Percentiles rank a stretch among this genome's conserved stretches.
These are phyloP conservation scores for Meloe dianella DNA, from an alignment of 2,888 invertebrate genomes.

Conservation along the genomic window DNA sequence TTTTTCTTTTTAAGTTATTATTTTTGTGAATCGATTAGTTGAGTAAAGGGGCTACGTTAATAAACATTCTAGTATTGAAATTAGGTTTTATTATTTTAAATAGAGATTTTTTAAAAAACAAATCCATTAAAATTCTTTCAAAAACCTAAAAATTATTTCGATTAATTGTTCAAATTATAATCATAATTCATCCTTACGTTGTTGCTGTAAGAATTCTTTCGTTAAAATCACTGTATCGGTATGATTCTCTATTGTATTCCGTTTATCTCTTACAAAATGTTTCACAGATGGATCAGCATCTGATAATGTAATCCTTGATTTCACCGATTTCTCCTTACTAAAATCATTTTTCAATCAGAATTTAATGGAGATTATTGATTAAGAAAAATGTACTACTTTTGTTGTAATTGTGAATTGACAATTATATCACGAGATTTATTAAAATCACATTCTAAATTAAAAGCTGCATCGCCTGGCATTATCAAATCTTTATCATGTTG, in stretches of 20 bases:
- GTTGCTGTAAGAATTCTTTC: slow-evolving; percentile 34
- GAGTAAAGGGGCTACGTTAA: background rate
- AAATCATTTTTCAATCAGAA: slow-evolving; percentile 21
- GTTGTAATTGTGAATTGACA: slow-evolving; percentile 61
- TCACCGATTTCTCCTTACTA: slow-evolving; percentile 41
- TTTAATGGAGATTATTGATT: background rate
- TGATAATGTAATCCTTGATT: slow-evolving; percentile 63
- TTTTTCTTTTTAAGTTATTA: background rate
- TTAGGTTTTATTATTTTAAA: slow-evolving; percentile 6
- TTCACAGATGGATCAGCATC: slow-evolving; percentile 63
- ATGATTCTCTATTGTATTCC: slow-evolving; percentile 39
- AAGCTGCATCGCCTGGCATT: slow-evolving; percentile 71
- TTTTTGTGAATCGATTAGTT: background rate
- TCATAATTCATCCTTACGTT: slow-evolving; percentile 43
- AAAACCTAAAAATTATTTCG: slow-evolving; percentile 19
- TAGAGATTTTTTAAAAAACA: too few relatives aligned
- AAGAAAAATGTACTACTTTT: slow-evolving; percentile 44
- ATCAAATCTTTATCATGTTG: slow-evolving; percentile 72
- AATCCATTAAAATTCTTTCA: slow-evolving; percentile 4
- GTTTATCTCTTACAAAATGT: slow-evolving; percentile 35
- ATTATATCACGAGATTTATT: slow-evolving; percentile 63
- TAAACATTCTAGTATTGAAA: background rate
- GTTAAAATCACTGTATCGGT: slow-evolving; percentile 44
- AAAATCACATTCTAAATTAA: slow-evolving; percentile 70
- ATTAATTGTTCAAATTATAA: slow-evolving; percentile 19